A percentile compares a stretch with the other conserved stretches of the same genome.
Evolutionary conservation across 2,113 vertebrate genomes (phyloP).

Genomic region (Hemiscyllium ocellatum): DNA sequence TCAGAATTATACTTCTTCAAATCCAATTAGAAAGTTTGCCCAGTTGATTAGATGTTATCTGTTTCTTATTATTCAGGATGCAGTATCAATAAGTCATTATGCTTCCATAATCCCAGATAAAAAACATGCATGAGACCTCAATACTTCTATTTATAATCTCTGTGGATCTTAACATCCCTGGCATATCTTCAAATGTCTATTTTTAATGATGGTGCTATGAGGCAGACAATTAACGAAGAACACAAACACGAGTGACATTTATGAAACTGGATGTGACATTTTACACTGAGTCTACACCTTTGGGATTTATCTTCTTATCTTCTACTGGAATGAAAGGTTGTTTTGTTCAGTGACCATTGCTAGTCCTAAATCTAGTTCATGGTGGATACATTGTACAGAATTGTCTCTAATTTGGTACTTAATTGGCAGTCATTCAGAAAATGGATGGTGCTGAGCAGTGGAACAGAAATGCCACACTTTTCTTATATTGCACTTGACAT

Average conservation of each 20-base stretch:
- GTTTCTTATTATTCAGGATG: not conserved
- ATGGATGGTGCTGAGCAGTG: not conserved
- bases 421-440: not conserved
- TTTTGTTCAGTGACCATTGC: not conserved
- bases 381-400: not conserved
- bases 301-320: not conserved
- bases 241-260: not conserved
- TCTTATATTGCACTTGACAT: not conserved
- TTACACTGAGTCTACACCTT: not conserved
- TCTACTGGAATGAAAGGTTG: not conserved
- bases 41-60: not conserved
- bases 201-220: not conserved
- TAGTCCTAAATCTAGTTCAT: not conserved
- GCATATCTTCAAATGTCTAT: not conserved
- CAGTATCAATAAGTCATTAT: not conserved
- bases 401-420: not conserved
- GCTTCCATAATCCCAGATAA: not conserved
- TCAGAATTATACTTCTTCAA: slow-evolving; percentile 23
- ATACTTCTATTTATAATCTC: not conserved
- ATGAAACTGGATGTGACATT: not conserved
- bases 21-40: not conserved
- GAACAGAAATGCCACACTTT: not conserved
- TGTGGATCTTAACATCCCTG: not conserved
- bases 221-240: not conserved
- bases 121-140: not conserved